Evolutionary conservation across 2,797 vertebrate genomes (phyloP).

Genomic region (Arrhamphus sclerolepis): DNA sequence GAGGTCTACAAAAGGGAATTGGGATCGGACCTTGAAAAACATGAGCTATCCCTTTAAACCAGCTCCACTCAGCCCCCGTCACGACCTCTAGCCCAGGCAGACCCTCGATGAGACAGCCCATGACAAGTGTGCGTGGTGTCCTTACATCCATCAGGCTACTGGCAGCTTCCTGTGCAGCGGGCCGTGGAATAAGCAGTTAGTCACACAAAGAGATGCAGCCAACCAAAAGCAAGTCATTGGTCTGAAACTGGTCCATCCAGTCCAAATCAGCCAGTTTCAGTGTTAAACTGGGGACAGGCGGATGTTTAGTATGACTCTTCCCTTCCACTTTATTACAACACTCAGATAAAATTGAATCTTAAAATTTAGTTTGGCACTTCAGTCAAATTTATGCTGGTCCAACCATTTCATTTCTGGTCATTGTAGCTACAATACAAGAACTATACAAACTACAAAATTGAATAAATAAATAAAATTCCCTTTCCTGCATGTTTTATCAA

Average conservation of each 20-base stretch:
- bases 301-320: background rate
- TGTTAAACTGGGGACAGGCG: background rate
- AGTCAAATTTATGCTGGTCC: background rate
- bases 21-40: no score
- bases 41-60: no score
- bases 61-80: no score
- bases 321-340: background rate
- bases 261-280: constrained; percentile 15
- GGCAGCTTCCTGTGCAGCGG: constrained; percentile 20
- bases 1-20: no score
- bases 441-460: background rate
- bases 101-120: constrained; percentile 4
- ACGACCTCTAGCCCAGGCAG: no score
- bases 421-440: background rate
- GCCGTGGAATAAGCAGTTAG: constrained; percentile 13
- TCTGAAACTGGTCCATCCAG: constrained; percentile 12
- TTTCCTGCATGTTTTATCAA: background rate
- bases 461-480: no score
- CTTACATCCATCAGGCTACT: constrained; percentile 21
- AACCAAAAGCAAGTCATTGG: constrained; percentile 16
- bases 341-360: background rate
- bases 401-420: background rate
- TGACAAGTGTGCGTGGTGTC: constrained; percentile 33
- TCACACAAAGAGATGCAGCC: constrained; percentile 1
- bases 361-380: background rate